Evolutionary conservation across 2,113 vertebrate genomes (phyloP).

Genomic region (Ailuropoda melanoleuca): DNA sequence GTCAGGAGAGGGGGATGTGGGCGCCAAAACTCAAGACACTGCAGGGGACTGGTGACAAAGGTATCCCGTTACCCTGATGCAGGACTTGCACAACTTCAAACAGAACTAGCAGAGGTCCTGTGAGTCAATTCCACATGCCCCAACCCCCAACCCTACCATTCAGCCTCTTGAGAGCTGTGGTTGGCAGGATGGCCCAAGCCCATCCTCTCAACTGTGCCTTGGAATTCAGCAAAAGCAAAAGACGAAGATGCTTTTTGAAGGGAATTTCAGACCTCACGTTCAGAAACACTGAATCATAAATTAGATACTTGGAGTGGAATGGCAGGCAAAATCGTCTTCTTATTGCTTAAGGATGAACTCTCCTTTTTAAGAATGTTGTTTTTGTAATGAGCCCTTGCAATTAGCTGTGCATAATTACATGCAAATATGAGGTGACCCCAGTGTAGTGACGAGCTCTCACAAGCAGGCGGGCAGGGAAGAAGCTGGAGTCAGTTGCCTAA

Average conservation of each 20-base stretch:
- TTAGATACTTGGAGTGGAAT: not conserved
- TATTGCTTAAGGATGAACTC: not conserved
- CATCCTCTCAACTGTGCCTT: not conserved
- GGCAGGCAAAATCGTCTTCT: not conserved
- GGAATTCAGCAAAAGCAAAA: not conserved
- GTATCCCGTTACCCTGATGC: not conserved
- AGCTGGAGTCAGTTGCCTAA: not conserved
- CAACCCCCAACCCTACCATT: not conserved
- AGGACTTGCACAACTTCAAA: not conserved
- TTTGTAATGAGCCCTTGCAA: not conserved
- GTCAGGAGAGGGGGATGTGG: not conserved
- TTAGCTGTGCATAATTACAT: not conserved
- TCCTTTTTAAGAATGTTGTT: not conserved
- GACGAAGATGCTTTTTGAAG: not conserved
- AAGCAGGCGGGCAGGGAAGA: not conserved
- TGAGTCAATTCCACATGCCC: not conserved
- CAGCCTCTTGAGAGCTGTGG: not conserved
- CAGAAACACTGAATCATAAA: not conserved
- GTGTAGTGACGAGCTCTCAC: not conserved
- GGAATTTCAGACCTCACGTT: not conserved
- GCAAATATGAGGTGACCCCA: not conserved
- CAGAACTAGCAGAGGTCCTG: not conserved
- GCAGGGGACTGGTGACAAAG: not conserved
- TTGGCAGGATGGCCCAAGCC: not conserved
- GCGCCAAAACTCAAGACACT: not conserved